Base-by-base conservation (phyloP, 35 echinoderm and acorn worm genomes). In the Acanthaster planci region DNA sequence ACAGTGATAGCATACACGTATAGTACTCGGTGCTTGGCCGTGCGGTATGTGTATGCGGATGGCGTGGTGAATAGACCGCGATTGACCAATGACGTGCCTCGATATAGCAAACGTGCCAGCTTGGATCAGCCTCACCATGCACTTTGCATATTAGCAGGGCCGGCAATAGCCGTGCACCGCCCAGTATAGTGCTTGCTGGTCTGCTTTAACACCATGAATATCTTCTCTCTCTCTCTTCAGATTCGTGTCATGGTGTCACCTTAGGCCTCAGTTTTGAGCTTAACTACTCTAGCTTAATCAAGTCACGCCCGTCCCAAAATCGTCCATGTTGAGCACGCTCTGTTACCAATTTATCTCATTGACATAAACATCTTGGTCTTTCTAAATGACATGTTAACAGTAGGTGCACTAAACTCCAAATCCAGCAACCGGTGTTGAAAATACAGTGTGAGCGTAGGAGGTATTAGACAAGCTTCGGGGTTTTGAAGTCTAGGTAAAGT, bases 71-170 rank as follows among this genome's bases (percentile, higher is more conserved):
- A 22, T 67, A 67, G 64, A 10, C 57, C 64, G 64, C 30, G 30
- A 29, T 34, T 26, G 23, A 72, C 64, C 64, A 72, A 72, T 72
- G 64, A 72, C 64, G 7, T 26, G 64, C 64, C 0, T 34, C 34
- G 64, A 21, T 72, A 29, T 34, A 6, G 64, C 26, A 26, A 72
- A 72, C 64, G 64, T 72, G 64, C 64, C 64, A 72, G 26, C 34
- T 31, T 29, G 34, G 26, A 72, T 72, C 64, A 72, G 64, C 64
- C 64, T 72, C 64, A 72, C 64, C 30, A 27, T 31, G 64, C 64
- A 72, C 64, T 72, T 72, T 31, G 64, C 64, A 72, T 72, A 72
- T 72, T 72, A 72, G 64, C 64, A 72, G 64, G 64, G 26, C 64
- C 64, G 23, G 64, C 64, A 72, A 10, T 72, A 47, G 64, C 64